These are phyloP conservation scores for Homarus gammarus DNA, from an alignment of 2,888 invertebrate genomes.

Conservation along the genomic window DNA sequence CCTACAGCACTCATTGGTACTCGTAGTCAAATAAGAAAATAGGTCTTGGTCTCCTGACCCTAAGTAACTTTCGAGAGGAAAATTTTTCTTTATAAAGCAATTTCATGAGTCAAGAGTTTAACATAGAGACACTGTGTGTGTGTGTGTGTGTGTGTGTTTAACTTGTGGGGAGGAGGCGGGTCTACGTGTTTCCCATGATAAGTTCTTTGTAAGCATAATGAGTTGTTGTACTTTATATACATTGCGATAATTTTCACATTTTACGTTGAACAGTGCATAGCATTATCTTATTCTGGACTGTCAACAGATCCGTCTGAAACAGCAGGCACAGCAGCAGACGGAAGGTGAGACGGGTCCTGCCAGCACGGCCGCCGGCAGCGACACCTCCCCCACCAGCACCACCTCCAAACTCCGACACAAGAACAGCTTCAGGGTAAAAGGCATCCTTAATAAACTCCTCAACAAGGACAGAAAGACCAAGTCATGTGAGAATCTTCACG, in stretches of 20 bases:
- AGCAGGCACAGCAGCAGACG: constrained; percentile 8
- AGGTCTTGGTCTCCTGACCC: too few species aligned
- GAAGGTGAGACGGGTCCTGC: not conserved
- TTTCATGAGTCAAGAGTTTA: too few species aligned
- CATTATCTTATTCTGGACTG: too few species aligned
- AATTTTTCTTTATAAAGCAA: too few species aligned
- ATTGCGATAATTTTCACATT: not conserved
- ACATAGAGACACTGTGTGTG: not conserved
- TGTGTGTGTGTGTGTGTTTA: not conserved
- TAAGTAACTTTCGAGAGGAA: too few species aligned
- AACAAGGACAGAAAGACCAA: constrained; percentile 88
- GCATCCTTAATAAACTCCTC: constrained; percentile 84
- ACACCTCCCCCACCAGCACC: constrained; percentile 25
- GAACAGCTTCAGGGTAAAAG: constrained; percentile 84
- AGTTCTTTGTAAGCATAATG: too few species aligned
- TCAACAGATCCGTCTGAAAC: constrained; percentile 59
- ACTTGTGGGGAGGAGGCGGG: not conserved
- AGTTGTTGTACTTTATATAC: too few species aligned
- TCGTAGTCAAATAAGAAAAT: too few species aligned
- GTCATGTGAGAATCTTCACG: constrained; percentile 94
- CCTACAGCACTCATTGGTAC: too few species aligned
- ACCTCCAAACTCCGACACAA: constrained; percentile 77
- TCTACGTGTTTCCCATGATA: not conserved
- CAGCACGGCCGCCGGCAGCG: constrained; percentile 23
- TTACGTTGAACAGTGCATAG: too few species aligned